These are phyloP conservation scores for Hypomecis atomaria DNA, from an alignment of 2,888 invertebrate species.

Conservation along the genomic window DNA sequence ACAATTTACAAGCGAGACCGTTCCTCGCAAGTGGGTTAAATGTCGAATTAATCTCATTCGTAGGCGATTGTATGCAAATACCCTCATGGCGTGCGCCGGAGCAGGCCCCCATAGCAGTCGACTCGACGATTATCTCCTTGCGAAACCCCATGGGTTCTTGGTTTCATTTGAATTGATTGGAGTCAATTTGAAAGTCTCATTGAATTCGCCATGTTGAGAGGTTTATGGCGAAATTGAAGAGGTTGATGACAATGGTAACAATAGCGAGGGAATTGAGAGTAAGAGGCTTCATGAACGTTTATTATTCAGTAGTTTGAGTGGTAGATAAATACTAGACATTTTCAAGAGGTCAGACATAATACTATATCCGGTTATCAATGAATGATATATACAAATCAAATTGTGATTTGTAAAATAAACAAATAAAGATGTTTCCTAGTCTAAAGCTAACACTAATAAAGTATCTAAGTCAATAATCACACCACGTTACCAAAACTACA, in stretches of 20 bases:
- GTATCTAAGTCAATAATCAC: no score
- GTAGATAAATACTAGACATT: no score
- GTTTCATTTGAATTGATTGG: conserved; percentile 31
- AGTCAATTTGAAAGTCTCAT: conserved; percentile 25
- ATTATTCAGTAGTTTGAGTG: no score
- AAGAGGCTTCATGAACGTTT: no score
- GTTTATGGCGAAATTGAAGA: conserved; percentile 26
- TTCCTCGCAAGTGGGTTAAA: conserved; percentile 57
- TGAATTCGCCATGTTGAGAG: conserved; percentile 35
- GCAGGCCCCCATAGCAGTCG: conserved; percentile 37
- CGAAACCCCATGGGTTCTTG: conserved; percentile 39
- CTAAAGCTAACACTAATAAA: no score
- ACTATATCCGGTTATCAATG: no score
- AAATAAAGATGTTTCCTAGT: no score
- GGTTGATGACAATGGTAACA: conserved; percentile 9
- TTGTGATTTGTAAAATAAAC: no score
- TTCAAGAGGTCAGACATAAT: no score
- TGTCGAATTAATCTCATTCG: conserved; percentile 56
- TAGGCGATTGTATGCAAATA: conserved; percentile 70
- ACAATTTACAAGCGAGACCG: conserved; percentile 41
- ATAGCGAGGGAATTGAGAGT: not conserved
- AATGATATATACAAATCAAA: no score
- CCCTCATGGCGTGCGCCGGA: conserved; percentile 69
- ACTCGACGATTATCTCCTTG: conserved; percentile 35
- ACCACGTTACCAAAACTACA: no score